Conservation (phyloP, 2,797 vertebrate species). For the Okamejei kenojei region DNA sequence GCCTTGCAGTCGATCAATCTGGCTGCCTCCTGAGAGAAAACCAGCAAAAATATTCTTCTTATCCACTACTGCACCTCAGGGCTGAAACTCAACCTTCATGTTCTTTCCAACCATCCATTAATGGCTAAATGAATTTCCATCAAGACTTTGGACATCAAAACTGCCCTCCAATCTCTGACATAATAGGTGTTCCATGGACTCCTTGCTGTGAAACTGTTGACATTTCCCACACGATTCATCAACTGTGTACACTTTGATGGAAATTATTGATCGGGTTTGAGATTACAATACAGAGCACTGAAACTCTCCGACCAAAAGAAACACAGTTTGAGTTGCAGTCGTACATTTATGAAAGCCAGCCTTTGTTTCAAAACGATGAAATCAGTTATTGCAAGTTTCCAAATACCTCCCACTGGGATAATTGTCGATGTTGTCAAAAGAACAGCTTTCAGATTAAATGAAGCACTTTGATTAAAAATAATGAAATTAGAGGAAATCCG, state of each 20-base stretch:
- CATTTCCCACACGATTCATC: background rate
- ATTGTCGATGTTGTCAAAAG: background rate
- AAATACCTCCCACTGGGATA: background rate
- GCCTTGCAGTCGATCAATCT: background rate
- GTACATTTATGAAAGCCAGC: background rate
- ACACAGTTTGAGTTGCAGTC: background rate
- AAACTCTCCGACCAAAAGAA: background rate
- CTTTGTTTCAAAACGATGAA: background rate
- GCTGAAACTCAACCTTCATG: background rate
- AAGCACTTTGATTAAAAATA: background rate
- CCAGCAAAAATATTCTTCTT: background rate
- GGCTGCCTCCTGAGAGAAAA: background rate
- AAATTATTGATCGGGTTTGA: background rate
- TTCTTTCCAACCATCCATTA: background rate
- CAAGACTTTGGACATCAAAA: background rate
- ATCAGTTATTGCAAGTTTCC: background rate
- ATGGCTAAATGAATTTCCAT: background rate
- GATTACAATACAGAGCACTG: background rate
- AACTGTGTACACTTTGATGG: background rate
- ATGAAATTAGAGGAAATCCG: background rate
- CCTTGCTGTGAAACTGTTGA: background rate
- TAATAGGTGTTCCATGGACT: background rate
- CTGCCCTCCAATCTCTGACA: background rate
- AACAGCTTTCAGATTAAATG: background rate
- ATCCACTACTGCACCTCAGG: background rate